phyloP scores from a whole-genome alignment of 2,113 vertebrate species.

The Heterochromis multidens region DNA sequence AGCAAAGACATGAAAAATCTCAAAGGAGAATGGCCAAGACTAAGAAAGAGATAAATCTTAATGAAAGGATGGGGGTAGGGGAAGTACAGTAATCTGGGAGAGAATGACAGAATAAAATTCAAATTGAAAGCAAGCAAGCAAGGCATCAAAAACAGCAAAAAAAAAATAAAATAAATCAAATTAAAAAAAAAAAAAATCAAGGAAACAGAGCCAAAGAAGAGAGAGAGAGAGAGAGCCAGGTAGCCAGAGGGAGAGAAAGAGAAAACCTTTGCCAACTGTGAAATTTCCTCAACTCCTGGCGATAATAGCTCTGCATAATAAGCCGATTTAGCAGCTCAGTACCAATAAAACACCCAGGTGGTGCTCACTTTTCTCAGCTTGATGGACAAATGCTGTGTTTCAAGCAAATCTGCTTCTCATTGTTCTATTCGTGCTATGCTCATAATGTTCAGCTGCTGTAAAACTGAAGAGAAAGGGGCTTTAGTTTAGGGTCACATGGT shows the following conservation, averaged over 20 bases:
- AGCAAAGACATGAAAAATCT: neutral
- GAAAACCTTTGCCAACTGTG: constrained; percentile 29
- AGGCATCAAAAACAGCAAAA: neutral
- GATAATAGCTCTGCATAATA: constrained; percentile 56
- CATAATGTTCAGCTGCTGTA: constrained; percentile 1
- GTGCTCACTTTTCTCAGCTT: constrained; percentile 37
- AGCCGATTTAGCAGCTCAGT: constrained; percentile 49
- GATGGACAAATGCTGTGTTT: neutral
- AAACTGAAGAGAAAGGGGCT: neutral
- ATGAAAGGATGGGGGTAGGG: neutral
- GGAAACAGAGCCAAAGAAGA: neutral
- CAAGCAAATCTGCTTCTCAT: constrained; percentile 21
- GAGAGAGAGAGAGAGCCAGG: neutral
- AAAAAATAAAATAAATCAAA: neutral
- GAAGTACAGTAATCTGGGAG: neutral
- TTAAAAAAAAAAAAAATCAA: no score
- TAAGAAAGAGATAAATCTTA: neutral
- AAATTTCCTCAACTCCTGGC: constrained; percentile 37
- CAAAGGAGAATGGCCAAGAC: neutral
- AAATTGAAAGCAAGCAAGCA: neutral
- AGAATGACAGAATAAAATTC: neutral
- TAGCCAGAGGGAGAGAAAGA: neutral
- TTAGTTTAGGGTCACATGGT: neutral
- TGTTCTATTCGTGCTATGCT: constrained; percentile 16
- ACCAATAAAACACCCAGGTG: constrained; percentile 61